Evolutionary conservation across 37 sponge, comb jelly and placozoan species (phyloP).

Genomic region (Tethya wilhelma): DNA sequence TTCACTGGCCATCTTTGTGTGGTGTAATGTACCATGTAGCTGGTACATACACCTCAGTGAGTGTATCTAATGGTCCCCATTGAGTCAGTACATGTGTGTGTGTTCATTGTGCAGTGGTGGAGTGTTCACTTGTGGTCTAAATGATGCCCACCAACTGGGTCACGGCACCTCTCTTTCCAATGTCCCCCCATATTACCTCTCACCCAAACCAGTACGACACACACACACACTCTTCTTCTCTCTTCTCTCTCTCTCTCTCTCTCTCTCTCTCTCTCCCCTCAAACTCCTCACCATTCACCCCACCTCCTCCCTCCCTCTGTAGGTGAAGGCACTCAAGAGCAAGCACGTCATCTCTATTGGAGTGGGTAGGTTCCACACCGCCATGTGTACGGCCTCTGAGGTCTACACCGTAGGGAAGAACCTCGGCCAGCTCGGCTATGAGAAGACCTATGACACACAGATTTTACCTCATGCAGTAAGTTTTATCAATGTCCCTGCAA

Average conservation of each 20-base stretch:
- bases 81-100: too few species aligned
- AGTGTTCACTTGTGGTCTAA: constrained; percentile 90
- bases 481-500: not conserved
- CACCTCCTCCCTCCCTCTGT: too few species aligned
- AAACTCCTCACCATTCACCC: not conserved
- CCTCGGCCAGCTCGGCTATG: constrained; percentile 88
- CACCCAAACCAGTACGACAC: constrained; percentile 66
- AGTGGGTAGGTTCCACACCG: constrained; percentile 89
- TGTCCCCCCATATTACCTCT: constrained; percentile 46
- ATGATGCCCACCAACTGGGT: constrained; percentile 89
- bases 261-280: not conserved
- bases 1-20: too few species aligned
- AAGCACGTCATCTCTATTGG: constrained; percentile 52
- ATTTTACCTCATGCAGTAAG: constrained; percentile 43
- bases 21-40: too few species aligned
- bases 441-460: constrained; percentile 42
- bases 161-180: constrained; percentile 50
- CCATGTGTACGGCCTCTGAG: constrained; percentile 62
- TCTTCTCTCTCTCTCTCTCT: too few species aligned
- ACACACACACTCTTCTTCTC: too few species aligned
- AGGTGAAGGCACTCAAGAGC: constrained; percentile 60
- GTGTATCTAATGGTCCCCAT: too few species aligned
- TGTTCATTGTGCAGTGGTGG: constrained; percentile 46
- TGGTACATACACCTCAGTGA: too few species aligned
- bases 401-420: constrained; percentile 88